Evolutionary conservation across 2,888 invertebrate genomes (phyloP).

Genomic region (Deilephila elpenor): DNA sequence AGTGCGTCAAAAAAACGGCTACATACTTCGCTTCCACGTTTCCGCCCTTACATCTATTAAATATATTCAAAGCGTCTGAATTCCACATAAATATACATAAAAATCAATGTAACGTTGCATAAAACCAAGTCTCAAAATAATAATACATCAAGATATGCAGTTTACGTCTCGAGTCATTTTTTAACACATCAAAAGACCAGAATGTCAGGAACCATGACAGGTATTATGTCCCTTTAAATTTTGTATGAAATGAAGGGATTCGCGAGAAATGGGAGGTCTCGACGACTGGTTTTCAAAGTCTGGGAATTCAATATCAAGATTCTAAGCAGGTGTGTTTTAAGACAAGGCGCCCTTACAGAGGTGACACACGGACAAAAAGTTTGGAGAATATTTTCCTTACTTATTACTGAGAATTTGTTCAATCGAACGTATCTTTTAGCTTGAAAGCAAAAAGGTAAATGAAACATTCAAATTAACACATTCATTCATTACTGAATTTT

Average conservation of each 20-base stretch:
- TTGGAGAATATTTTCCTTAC: slow-evolving; percentile 36
- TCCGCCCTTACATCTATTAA: background rate
- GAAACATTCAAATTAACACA: too few species aligned
- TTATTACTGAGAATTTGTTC: background rate
- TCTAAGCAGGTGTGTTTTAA: slow-evolving; percentile 81
- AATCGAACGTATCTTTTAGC: too few species aligned
- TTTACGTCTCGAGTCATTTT: slow-evolving; percentile 56
- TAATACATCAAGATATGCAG: slow-evolving; percentile 49
- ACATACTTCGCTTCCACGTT: background rate
- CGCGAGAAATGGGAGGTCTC: slow-evolving; percentile 60
- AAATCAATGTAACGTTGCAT: slow-evolving; percentile 37
- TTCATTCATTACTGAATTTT: too few species aligned
- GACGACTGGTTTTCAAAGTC: slow-evolving; percentile 65
- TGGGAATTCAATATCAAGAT: slow-evolving; percentile 76
- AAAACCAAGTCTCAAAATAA: slow-evolving; percentile 46
- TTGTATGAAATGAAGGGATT: slow-evolving; percentile 50
- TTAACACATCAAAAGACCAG: slow-evolving; percentile 57
- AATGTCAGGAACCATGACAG: slow-evolving; percentile 49
- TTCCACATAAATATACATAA: slow-evolving; percentile 31
- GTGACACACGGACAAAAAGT: slow-evolving; percentile 52
- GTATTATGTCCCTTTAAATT: slow-evolving; percentile 41
- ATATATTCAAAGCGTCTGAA: slow-evolving; percentile 15
- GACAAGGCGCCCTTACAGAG: slow-evolving; percentile 66
- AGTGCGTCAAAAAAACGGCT: background rate
- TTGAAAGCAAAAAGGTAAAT: too few species aligned